Evolutionary conservation across 2,797 vertebrate genomes (phyloP).

Genomic region (Xiphorhynchus erythropygius): DNA sequence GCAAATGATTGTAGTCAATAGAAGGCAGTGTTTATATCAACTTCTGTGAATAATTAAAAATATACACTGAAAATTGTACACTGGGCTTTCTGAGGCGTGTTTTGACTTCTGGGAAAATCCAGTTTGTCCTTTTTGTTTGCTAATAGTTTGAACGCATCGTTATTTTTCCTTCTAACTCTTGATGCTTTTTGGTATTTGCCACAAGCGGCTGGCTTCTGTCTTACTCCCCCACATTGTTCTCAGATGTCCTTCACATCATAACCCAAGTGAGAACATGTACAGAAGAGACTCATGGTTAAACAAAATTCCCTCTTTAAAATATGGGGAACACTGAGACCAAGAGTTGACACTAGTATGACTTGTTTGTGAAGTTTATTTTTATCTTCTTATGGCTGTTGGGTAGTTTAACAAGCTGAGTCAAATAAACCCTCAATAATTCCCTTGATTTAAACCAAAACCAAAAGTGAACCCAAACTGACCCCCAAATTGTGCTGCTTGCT

Average conservation of each 20-base stretch:
- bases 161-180: neutral
- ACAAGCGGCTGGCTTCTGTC: neutral
- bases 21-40: neutral
- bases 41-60: neutral
- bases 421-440: neutral
- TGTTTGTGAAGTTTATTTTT: neutral
- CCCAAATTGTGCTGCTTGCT: neutral
- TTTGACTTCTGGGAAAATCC: neutral
- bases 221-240: neutral
- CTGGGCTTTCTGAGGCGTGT: neutral
- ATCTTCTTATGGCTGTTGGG: accelerated
- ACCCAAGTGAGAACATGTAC: neutral
- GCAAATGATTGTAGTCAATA: neutral
- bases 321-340: neutral
- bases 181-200: neutral
- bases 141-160: neutral
- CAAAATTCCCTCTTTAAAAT: neutral
- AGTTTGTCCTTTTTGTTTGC: neutral
- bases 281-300: neutral
- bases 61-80: neutral
- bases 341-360: neutral
- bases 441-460: neutral
- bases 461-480: neutral
- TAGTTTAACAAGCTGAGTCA: neutral
- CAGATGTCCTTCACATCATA: constrained; percentile 2